Conservation (phyloP, 2,113 vertebrate genomes). For the Sakesphorus luctuosus region DNA sequence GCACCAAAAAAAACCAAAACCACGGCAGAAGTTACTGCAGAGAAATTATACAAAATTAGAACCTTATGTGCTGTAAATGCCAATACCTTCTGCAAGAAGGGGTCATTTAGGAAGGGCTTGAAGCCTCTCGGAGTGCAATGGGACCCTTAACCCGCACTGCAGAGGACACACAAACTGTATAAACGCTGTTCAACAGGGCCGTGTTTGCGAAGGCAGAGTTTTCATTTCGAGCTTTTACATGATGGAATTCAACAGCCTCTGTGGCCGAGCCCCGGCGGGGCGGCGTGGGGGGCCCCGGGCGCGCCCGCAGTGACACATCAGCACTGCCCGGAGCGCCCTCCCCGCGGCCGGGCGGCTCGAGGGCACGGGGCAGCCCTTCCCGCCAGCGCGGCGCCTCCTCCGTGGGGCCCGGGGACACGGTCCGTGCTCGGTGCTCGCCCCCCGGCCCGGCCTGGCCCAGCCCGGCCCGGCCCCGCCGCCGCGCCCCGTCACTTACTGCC, state of each 20-base stretch:
- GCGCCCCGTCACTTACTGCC: too few relatives aligned
- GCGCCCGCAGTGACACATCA: too few relatives aligned
- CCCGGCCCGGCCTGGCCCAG: background rate
- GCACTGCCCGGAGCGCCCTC: background rate
- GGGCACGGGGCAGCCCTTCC: too few relatives aligned
- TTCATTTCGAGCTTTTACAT: too few relatives aligned
- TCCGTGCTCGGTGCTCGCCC: background rate
- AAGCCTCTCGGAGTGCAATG: background rate
- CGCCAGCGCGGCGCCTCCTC: background rate
- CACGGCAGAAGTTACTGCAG: background rate
- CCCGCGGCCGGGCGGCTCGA: background rate
- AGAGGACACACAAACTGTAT: accelerated
- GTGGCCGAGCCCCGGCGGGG: background rate
- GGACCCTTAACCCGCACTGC: background rate
- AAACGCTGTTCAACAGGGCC: accelerated
- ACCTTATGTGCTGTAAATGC: accelerated
- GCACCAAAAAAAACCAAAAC: background rate
- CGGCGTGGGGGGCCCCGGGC: background rate
- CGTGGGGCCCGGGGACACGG: background rate
- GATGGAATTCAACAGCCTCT: accelerated
- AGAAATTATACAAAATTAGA: accelerated
- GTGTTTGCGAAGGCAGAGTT: background rate
- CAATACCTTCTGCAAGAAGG: background rate
- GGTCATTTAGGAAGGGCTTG: accelerated
- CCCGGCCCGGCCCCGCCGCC: background rate